These are phyloP conservation scores for Enteromius anoplus DNA, from an alignment of 2,797 vertebrate species.

Conservation along the genomic window DNA sequence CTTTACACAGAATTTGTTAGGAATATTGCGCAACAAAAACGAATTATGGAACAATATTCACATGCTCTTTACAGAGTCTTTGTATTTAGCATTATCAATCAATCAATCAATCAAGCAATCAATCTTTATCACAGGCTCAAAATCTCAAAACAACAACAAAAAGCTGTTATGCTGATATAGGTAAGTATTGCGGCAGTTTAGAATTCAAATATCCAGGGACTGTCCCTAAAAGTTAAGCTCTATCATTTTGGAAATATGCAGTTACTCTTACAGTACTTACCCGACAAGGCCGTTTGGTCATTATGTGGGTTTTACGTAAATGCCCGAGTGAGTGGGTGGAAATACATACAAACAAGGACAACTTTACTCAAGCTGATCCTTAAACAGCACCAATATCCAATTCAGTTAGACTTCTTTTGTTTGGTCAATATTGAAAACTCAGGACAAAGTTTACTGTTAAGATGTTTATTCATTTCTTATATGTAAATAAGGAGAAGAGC, in stretches of 20 bases:
- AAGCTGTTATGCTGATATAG: too few relatives aligned
- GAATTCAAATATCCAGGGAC: too few relatives aligned
- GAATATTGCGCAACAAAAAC: background rate
- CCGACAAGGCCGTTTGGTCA: background rate
- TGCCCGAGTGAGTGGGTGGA: background rate
- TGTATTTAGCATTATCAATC: too few relatives aligned
- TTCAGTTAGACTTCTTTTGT: background rate
- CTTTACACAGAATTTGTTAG: background rate
- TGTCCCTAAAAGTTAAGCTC: too few relatives aligned
- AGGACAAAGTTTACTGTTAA: conserved; percentile 40
- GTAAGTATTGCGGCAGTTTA: too few relatives aligned
- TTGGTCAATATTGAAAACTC: conserved; percentile 33
- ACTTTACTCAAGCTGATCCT: background rate
- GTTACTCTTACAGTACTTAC: background rate
- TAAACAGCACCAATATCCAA: conserved; percentile 6
- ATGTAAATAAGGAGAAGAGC: background rate
- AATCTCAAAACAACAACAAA: too few relatives aligned
- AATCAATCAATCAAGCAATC: too few relatives aligned
- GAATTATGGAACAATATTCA: background rate
- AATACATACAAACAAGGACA: background rate
- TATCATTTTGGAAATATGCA: background rate
- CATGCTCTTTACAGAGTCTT: background rate
- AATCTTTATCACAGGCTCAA: too few relatives aligned
- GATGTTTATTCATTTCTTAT: conserved; percentile 41
- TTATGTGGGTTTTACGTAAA: background rate